Percentiles rank a stretch among this genome's conserved stretches.
phyloP scores from a whole-genome alignment of 1,140 invertebrate species.

The Drosophila melanica region DNA sequence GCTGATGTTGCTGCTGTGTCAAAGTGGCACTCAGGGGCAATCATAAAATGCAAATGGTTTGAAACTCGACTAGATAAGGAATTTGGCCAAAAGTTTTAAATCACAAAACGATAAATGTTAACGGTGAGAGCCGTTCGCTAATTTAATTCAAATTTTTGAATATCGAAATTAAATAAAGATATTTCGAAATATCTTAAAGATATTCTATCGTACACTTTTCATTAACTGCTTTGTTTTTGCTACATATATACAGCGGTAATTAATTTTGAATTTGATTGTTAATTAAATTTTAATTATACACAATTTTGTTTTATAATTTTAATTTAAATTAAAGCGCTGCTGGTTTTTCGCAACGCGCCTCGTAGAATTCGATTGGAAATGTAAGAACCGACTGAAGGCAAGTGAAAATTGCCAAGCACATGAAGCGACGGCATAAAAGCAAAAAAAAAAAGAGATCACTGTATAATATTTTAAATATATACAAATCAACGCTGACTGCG shows the following conservation, averaged over 20 bases:
- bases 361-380: conserved; percentile 79
- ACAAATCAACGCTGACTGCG: conserved; percentile 46
- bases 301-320: background rate
- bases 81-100: background rate
- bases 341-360: conserved; percentile 62
- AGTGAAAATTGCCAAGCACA: conserved; percentile 79
- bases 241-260: background rate
- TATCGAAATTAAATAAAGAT: background rate
- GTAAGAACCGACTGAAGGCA: conserved; percentile 80
- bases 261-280: conserved; percentile 9
- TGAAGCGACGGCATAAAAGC: conserved; percentile 48
- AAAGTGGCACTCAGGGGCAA: conserved; percentile 67
- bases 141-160: conserved; percentile 19
- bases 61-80: conserved; percentile 56
- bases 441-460: conserved; percentile 45
- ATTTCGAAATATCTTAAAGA: background rate
- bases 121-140: conserved; percentile 1
- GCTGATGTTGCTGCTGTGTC: conserved; percentile 43
- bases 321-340: conserved; percentile 17
- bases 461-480: conserved; percentile 82
- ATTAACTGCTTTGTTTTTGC: background rate
- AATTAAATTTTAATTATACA: too few relatives aligned
- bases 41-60: conserved; percentile 82
- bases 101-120: conserved; percentile 15
- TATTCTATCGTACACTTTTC: background rate